Conservation (phyloP, 2,797 vertebrate genomes). For the Melanotaenia trifasciata region DNA sequence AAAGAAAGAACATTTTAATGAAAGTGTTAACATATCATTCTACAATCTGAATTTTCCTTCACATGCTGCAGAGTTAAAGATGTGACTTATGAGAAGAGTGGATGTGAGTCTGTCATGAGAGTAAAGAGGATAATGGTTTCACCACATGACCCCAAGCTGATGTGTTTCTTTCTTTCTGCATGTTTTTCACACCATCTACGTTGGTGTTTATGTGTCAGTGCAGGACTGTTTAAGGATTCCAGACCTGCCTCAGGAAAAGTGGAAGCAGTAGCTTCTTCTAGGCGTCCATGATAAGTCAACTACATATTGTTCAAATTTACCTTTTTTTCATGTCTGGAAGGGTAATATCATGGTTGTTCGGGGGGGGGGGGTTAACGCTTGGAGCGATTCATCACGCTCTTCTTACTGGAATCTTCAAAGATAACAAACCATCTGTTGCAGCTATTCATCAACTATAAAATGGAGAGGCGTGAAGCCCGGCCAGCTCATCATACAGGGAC, state of each 20-base stretch:
- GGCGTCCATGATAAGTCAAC: conserved; percentile 77
- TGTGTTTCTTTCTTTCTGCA: conserved; percentile 34
- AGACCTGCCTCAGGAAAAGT: conserved; percentile 54
- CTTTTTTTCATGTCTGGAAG: conserved; percentile 60
- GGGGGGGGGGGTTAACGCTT: conserved; percentile 68
- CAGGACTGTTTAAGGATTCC: conserved; percentile 78
- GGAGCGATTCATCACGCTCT: conserved; percentile 91
- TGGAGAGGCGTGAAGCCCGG: conserved; percentile 87
- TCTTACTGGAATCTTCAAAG: conserved; percentile 93
- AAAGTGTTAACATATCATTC: conserved; percentile 49
- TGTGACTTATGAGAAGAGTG: conserved; percentile 68
- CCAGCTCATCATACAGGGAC: conserved; percentile 84
- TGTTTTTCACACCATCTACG: conserved; percentile 64
- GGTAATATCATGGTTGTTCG: conserved; percentile 22
- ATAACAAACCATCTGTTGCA: conserved; percentile 92
- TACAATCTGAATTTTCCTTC: conserved; percentile 4
- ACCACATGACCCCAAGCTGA: conserved; percentile 72
- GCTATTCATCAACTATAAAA: conserved; percentile 93
- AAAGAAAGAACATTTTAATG: conserved; percentile 26
- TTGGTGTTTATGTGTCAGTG: conserved; percentile 70
- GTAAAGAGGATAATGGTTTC: conserved; percentile 74
- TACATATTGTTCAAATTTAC: conserved; percentile 71
- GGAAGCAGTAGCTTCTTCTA: conserved; percentile 45
- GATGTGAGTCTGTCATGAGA: conserved; percentile 68
- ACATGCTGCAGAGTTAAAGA: conserved; percentile 56